These are phyloP conservation scores for Caenorhabditis macrosperma DNA, from an alignment of 2,888 invertebrate species.

Conservation along the genomic window DNA sequence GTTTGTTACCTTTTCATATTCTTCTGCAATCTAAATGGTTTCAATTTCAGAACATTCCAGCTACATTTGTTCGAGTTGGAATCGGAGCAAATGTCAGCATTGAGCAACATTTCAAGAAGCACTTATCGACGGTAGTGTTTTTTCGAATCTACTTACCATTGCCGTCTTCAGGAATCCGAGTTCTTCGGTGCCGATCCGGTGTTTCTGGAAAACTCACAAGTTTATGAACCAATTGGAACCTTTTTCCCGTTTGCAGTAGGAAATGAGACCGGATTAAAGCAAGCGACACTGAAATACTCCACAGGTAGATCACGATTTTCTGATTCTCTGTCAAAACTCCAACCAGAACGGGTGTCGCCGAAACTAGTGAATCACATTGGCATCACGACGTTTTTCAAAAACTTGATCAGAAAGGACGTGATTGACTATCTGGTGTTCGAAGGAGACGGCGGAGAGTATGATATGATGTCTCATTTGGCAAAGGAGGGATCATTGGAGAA, in stretches of 20 bases:
- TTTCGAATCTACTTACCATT: neutral
- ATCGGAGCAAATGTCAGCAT: conserved; percentile 32
- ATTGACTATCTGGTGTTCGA: conserved; percentile 52
- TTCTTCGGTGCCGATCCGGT: conserved; percentile 54
- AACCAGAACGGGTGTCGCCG: neutral
- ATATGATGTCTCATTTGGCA: conserved; percentile 49
- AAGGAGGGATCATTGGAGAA: conserved; percentile 44
- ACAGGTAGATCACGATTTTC: conserved; percentile 9
- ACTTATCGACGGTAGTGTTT: conserved; percentile 1
- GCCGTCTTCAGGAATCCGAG: conserved; percentile 26
- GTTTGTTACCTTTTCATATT: too few relatives aligned
- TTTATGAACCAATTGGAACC: conserved; percentile 42
- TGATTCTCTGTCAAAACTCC: too few relatives aligned
- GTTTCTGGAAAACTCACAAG: conserved; percentile 29
- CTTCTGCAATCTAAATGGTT: too few relatives aligned
- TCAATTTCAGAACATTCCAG: conserved; percentile 35
- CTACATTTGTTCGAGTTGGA: conserved; percentile 42
- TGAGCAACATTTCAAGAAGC: conserved; percentile 34
- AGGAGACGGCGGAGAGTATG: conserved; percentile 49
- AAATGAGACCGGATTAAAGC: conserved; percentile 39
- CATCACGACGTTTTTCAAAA: conserved; percentile 48
- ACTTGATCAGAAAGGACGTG: conserved; percentile 34
- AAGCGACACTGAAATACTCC: conserved; percentile 28
- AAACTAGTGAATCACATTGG: conserved; percentile 34
- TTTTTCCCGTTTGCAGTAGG: conserved; percentile 56